Conservation (phyloP, 2,888 invertebrate species). For the Odontothrips loti region DNA sequence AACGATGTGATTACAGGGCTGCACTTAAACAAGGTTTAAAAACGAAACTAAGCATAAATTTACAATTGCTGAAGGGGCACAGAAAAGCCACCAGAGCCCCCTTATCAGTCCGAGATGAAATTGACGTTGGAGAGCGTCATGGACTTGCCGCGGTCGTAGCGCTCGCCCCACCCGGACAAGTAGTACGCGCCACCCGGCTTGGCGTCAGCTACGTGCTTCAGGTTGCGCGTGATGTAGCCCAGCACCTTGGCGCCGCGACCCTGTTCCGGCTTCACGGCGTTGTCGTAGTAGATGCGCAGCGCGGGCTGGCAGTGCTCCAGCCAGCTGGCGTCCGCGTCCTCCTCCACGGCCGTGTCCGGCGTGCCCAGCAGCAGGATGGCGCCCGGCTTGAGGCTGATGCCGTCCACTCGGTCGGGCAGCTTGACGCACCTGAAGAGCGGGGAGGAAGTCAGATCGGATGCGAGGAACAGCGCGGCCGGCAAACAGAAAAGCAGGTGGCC, state of each 20-base stretch:
- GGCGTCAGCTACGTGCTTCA: not conserved
- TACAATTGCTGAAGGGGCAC: not conserved
- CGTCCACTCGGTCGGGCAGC: not conserved
- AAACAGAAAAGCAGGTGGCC: too few relatives aligned
- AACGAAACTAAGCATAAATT: not conserved
- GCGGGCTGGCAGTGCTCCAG: not conserved
- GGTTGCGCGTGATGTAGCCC: not conserved
- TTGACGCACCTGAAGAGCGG: not conserved
- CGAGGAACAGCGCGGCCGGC: too few relatives aligned
- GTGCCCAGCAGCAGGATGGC: not conserved
- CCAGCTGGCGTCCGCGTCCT: not conserved
- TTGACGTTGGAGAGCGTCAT: not conserved
- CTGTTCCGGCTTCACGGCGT: not conserved
- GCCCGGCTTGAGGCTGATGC: not conserved
- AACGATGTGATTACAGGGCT: not conserved
- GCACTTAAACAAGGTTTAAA: not conserved
- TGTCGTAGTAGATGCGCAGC: not conserved
- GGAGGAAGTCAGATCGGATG: too few relatives aligned
- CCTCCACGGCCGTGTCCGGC: not conserved
- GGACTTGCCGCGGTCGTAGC: not conserved
- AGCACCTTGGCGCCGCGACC: conserved; percentile 6
- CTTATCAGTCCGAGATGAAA: not conserved
- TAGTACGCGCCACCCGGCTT: not conserved
- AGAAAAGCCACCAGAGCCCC: not conserved
- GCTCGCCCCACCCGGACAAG: not conserved